Percentiles rank a stretch among this genome's conserved stretches.
These are phyloP conservation scores for Tetragnatha versicolor DNA, from an alignment of 1,140 invertebrate genomes.

Conservation along the genomic window DNA sequence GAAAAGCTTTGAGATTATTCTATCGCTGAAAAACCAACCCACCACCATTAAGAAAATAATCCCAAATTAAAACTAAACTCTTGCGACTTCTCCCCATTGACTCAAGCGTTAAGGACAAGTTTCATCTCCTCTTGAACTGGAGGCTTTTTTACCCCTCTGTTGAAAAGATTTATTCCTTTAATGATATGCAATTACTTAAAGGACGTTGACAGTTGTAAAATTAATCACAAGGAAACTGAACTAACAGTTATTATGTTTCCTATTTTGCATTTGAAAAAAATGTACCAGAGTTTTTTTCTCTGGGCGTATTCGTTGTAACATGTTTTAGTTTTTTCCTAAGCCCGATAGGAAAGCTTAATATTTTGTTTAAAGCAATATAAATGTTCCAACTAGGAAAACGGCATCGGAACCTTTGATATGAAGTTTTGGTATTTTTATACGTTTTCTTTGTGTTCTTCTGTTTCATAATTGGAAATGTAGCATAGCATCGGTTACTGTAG, in stretches of 20 bases:
- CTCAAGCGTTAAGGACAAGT: conserved; percentile 1
- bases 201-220: conserved; percentile 27
- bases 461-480: neutral
- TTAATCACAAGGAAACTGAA: conserved; percentile 21
- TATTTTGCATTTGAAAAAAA: neutral
- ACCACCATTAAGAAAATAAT: neutral
- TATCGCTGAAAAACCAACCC: no score
- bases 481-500: neutral
- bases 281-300: neutral
- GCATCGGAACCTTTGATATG: neutral
- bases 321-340: conserved; percentile 4
- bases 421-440: neutral
- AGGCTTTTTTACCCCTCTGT: neutral
- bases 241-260: conserved; percentile 24
- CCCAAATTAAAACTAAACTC: neutral
- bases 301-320: neutral
- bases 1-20: no score
- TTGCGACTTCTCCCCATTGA: neutral
- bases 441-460: neutral
- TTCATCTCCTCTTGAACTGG: conserved; percentile 9
- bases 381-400: conserved; percentile 1
- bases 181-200: conserved; percentile 37
- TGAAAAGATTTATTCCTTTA: conserved; percentile 23
- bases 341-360: conserved; percentile 12
- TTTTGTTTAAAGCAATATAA: neutral